A percentile compares a stretch with the other conserved stretches of the same genome.
phyloP scores from a whole-genome alignment of 2,797 vertebrate genomes.

The Tragelaphus eurycerus region DNA sequence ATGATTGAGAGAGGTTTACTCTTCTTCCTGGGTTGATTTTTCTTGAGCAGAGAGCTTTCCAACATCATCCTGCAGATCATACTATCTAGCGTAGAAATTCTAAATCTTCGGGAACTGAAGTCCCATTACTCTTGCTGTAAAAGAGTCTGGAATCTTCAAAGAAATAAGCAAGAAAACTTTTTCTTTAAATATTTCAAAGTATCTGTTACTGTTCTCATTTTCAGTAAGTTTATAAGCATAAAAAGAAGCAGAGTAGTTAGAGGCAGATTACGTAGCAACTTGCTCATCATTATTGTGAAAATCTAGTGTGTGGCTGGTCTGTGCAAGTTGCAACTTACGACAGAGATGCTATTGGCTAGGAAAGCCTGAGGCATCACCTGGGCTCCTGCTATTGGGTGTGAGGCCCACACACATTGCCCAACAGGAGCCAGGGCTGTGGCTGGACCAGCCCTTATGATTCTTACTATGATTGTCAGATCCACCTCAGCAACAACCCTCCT shows the following conservation, averaged over 20 bases:
- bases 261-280: background rate
- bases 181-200: background rate
- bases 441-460: background rate
- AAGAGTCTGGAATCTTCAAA: background rate
- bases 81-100: background rate
- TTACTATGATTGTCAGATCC: background rate
- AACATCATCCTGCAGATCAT: background rate
- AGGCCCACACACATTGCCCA: background rate
- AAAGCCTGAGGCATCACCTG: background rate
- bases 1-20: background rate
- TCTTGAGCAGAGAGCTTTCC: background rate
- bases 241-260: background rate
- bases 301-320: background rate
- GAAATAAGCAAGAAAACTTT: background rate
- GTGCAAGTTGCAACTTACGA: background rate
- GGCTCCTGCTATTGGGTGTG: accelerated
- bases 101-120: background rate
- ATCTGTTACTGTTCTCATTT: background rate
- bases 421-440: background rate
- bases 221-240: background rate
- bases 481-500: background rate
- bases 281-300: background rate
- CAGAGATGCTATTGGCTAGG: background rate
- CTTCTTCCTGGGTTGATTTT: background rate
- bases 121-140: background rate